A percentile compares a stretch with the other conserved stretches of the same genome.
phyloP scores from a whole-genome alignment of 2,888 invertebrate species.

The Habrosyne pyritoides region DNA sequence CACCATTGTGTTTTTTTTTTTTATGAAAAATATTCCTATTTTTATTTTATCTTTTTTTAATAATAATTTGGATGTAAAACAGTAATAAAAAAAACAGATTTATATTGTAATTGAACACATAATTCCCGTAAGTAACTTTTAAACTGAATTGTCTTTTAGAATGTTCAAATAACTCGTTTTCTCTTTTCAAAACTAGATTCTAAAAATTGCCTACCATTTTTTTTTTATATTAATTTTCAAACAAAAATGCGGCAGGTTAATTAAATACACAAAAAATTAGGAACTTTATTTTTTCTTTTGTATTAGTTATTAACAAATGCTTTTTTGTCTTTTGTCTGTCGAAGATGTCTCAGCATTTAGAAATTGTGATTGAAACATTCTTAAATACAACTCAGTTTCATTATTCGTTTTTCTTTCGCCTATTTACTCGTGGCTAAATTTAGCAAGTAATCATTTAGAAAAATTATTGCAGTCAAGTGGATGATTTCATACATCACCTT shows the following conservation, averaged over 20 bases:
- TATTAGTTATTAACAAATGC: background rate
- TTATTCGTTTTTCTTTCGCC: background rate
- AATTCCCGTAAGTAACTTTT: slow-evolving; percentile 50
- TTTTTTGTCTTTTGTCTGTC: background rate
- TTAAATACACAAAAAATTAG: slow-evolving; percentile 15
- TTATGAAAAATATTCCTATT: slow-evolving; percentile 39
- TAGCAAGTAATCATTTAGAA: background rate
- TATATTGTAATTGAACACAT: slow-evolving; percentile 67
- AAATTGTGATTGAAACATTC: background rate
- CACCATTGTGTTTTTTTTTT: slow-evolving; percentile 53
- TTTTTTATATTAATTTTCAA: too few relatives aligned
- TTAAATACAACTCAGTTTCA: background rate
- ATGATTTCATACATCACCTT: background rate
- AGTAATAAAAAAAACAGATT: slow-evolving; percentile 58
- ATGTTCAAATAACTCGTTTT: slow-evolving; percentile 9
- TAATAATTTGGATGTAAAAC: slow-evolving; percentile 54
- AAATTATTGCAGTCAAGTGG: background rate
- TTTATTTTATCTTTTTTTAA: slow-evolving; percentile 14
- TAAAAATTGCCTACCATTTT: too few relatives aligned
- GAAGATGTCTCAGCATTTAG: background rate
- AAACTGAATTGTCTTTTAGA: slow-evolving; percentile 50
- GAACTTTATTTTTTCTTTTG: slow-evolving; percentile 12
- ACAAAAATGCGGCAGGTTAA: slow-evolving; percentile 8
- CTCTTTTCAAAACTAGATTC: too few relatives aligned
- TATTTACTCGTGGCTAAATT: background rate